Conservation (phyloP, 2,113 vertebrate genomes). For the Willisornis vidua region DNA sequence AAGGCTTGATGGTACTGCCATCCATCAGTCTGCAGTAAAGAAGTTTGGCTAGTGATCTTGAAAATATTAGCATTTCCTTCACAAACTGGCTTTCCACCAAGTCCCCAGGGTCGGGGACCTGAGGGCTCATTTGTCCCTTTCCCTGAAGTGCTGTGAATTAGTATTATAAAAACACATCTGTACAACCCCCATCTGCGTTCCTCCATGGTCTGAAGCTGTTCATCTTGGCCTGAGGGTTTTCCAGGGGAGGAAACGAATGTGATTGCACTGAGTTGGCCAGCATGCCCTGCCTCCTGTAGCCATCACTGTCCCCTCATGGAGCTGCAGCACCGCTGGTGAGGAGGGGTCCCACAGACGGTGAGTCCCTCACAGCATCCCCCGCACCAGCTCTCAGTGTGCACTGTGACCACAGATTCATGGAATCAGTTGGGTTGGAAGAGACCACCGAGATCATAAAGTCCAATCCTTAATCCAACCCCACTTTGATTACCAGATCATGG, state of each 20-base stretch:
- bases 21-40: background rate
- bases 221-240: background rate
- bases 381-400: fast-evolving
- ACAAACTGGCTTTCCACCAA: background rate
- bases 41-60: background rate
- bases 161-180: background rate
- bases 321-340: background rate
- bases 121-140: background rate
- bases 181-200: background rate
- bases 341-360: background rate
- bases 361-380: fast-evolving
- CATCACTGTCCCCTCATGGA: background rate
- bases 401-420: background rate
- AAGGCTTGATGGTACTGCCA: background rate
- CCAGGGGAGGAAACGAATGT: background rate
- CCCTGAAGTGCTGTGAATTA: background rate
- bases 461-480: too few species aligned
- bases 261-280: background rate
- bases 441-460: too few species aligned
- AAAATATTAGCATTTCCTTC: background rate
- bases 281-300: background rate
- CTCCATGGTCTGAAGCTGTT: background rate
- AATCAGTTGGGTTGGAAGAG: too few species aligned
- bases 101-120: background rate
- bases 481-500: too few species aligned